A percentile compares a stretch with the other conserved stretches of the same genome.
Conservation (phyloP, 2,888 invertebrate genomes). For the Epicampocera succincta region DNA sequence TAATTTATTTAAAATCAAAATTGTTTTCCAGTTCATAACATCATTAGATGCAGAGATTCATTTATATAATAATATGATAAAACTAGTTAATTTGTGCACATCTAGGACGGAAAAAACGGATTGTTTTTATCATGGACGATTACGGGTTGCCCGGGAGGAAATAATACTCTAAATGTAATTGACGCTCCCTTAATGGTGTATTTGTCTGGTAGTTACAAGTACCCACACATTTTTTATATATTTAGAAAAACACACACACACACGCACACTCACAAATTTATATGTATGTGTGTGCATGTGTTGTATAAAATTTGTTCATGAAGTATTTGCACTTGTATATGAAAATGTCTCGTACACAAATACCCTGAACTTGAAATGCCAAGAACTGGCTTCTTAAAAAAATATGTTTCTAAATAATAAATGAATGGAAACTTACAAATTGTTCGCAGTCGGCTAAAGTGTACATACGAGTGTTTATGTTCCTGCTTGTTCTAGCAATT, state of each 20-base stretch:
- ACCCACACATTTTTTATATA: no score
- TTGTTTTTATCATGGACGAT: no score
- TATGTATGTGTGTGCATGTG: background rate
- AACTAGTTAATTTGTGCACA: no score
- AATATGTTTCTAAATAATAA: conserved; percentile 21
- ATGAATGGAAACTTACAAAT: conserved; percentile 8
- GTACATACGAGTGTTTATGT: no score
- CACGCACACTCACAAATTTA: background rate
- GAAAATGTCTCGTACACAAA: conserved; percentile 29
- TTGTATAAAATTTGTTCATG: background rate
- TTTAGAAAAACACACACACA: background rate
- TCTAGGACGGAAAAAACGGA: no score
- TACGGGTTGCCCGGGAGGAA: no score
- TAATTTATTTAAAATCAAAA: no score
- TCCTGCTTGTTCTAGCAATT: background rate
- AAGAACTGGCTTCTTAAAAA: conserved; percentile 44
- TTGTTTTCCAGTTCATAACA: no score
- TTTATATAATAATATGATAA: no score
- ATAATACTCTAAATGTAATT: no score
- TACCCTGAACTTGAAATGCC: conserved; percentile 65
- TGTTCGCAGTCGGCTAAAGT: background rate
- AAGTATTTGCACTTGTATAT: background rate
- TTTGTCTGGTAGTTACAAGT: background rate
- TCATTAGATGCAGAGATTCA: no score
- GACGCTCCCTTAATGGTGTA: no score